Percentiles rank a stretch among this genome's conserved stretches.
These are phyloP conservation scores for Cynopterus sphinx DNA, from an alignment of 2,797 vertebrate species.

Conservation along the genomic window DNA sequence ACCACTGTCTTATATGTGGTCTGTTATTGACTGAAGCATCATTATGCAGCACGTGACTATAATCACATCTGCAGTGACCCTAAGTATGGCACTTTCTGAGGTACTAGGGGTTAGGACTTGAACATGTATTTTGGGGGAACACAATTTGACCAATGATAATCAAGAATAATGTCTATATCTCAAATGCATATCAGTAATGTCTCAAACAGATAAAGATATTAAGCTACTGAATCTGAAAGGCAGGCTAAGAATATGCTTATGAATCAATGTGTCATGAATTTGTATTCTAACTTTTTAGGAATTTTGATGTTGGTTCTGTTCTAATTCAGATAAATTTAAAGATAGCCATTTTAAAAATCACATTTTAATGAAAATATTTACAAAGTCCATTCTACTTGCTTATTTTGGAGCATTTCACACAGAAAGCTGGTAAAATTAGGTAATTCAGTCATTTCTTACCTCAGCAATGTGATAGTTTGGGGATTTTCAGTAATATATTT, in stretches of 20 bases:
- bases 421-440: background rate
- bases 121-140: background rate
- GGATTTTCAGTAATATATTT: background rate
- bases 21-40: background rate
- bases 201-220: background rate
- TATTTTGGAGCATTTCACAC: background rate
- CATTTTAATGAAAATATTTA: conserved; percentile 28
- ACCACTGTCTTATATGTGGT: background rate
- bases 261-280: background rate
- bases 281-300: background rate
- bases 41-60: background rate
- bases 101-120: background rate
- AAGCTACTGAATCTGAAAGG: background rate
- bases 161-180: background rate
- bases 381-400: background rate
- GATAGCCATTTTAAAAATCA: background rate
- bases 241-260: background rate
- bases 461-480: background rate
- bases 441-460: background rate
- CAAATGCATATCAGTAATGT: background rate
- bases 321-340: background rate
- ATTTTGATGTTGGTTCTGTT: background rate
- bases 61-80: background rate
- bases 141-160: background rate
- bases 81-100: background rate